Percentiles rank a stretch among this genome's conserved stretches.
These are phyloP conservation scores for Scrobipalpa costella DNA, from an alignment of 2,888 invertebrate genomes.

Conservation along the genomic window DNA sequence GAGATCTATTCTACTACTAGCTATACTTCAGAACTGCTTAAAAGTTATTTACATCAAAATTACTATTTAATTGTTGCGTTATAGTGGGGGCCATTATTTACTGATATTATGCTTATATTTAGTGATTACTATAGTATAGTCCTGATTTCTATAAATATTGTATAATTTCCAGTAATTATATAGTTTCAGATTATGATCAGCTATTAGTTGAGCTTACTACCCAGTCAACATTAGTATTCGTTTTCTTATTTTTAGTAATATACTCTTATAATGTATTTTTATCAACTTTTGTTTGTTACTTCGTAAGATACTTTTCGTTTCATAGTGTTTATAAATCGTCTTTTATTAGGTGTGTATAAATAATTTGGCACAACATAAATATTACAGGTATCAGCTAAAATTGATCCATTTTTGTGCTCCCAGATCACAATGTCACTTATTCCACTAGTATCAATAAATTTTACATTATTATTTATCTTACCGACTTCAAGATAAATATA, in stretches of 20 bases:
- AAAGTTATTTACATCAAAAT: slow-evolving; percentile 47
- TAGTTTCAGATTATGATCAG: background rate
- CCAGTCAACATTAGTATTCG: background rate
- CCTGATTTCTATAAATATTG: slow-evolving; percentile 51
- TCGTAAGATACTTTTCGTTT: background rate
- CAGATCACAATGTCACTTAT: slow-evolving; percentile 43
- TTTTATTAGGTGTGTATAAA: background rate
- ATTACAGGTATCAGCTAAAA: slow-evolving; percentile 41
- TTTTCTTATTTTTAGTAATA: background rate
- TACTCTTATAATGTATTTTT: no score
- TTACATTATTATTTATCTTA: slow-evolving; percentile 29
- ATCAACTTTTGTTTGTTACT: no score
- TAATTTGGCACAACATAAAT: slow-evolving; percentile 51
- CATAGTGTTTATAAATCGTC: background rate
- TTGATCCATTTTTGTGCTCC: slow-evolving; percentile 66
- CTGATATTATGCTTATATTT: slow-evolving; percentile 46
- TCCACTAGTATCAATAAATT: slow-evolving; percentile 30
- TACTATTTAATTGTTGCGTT: slow-evolving; percentile 54
- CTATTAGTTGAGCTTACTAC: background rate
- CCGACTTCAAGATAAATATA: slow-evolving; percentile 41
- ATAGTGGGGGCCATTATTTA: slow-evolving; percentile 38
- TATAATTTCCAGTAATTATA: slow-evolving; percentile 33
- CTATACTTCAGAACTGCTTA: slow-evolving; percentile 29
- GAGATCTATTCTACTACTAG: slow-evolving; percentile 33
- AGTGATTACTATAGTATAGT: slow-evolving; percentile 38